Evolutionary conservation across 2,888 invertebrate species (phyloP), one percentile per base, ranked within the genome.

Genomic region (Calliphora vomitoria): DNA sequence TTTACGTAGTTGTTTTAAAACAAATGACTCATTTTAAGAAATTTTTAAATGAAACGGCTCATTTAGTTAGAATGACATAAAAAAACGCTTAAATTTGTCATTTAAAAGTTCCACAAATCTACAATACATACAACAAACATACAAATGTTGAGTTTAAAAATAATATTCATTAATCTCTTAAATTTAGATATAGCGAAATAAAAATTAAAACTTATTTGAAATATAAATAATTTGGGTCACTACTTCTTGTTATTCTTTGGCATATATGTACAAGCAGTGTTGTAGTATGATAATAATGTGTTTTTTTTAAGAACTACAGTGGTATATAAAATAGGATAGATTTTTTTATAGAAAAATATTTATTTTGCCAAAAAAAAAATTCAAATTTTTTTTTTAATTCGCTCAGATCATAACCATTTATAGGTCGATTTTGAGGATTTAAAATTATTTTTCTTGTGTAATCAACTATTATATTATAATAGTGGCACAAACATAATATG

Each of bases 31-130:
- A 80, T 53, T 62, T 83, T 62, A 78, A 44, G 6, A 18, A 60
- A n/a, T 66, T 74, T 41, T 11, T 44, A 31, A 68, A 25, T 31
- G 18, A 75, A 75, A 68, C 53, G 18, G 38, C 38, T 60, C 58
- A 72, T 72, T 84, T 35, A 3, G 18, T 20, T 58, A 58, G 38
- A 71, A 71, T 25, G 47, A 47, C 58, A 62, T n/a, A 55, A 53
- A 75, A n/a, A 18, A 13, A 44, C n/a, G 6, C 38, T 75, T 75
- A n/a, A 83, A 87, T 87, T 84, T 84, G 81, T 81, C 84, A 81
- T 87, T 47, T 44, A 55, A 58, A 55, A 55, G 66, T 76, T 47
- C 50, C 31, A 60, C 41, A 62, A 68, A 72, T 31, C n/a, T 53
- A 3, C 5, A 64, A 25, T n/a, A n/a, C n/a, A n/a, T n/a, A n/a